phyloP scores from a whole-genome alignment of 2,113 vertebrate genomes.

The Numenius arquata region DNA sequence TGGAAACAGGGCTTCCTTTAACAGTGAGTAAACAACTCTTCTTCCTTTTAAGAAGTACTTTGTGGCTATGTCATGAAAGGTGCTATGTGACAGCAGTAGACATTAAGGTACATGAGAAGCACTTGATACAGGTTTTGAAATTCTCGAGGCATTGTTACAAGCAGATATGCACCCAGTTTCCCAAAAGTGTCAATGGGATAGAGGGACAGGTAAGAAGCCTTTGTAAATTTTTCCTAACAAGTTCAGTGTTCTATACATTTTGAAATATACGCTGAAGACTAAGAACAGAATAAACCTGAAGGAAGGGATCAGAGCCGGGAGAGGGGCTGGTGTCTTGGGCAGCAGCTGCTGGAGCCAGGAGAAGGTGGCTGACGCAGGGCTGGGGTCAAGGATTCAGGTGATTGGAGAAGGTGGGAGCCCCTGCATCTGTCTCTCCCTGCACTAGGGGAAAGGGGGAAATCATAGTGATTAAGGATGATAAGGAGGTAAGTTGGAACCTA shows the following conservation, averaged over 20 bases:
- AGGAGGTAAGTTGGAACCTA: background rate
- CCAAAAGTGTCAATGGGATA: background rate
- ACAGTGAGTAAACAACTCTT: background rate
- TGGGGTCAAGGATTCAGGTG: background rate
- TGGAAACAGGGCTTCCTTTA: background rate
- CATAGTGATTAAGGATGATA: background rate
- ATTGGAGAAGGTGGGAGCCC: background rate
- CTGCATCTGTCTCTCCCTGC: background rate
- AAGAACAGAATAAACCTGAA: background rate
- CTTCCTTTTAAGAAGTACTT: background rate
- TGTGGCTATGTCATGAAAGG: background rate
- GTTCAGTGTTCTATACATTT: background rate
- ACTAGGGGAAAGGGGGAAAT: background rate
- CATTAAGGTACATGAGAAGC: background rate
- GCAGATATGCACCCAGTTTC: background rate
- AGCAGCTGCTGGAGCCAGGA: background rate
- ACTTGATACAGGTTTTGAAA: background rate
- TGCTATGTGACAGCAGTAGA: background rate
- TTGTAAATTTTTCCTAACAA: background rate
- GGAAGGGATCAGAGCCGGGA: background rate
- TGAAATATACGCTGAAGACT: background rate
- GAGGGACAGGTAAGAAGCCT: background rate
- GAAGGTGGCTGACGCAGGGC: background rate
- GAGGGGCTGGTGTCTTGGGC: fast-evolving
- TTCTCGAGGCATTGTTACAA: background rate